Conservation (phyloP, 2,888 invertebrate genomes). For the Melinopterus prodromus region DNA sequence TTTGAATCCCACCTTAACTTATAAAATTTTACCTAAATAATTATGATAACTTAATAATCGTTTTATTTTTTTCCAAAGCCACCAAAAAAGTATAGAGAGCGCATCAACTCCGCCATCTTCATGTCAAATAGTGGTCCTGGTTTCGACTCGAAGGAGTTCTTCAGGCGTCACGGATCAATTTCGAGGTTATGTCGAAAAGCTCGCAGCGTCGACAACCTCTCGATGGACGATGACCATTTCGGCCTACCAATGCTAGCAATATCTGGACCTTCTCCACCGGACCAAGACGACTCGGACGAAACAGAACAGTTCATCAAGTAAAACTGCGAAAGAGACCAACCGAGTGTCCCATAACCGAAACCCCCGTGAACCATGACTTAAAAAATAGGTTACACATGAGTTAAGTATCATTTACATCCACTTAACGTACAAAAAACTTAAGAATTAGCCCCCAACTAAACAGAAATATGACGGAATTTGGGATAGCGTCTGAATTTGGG, state of each 20-base stretch:
- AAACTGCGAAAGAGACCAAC: background rate
- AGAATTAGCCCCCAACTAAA: too few relatives aligned
- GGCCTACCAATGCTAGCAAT: constrained; percentile 80
- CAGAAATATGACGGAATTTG: too few relatives aligned
- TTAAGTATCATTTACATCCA: too few relatives aligned
- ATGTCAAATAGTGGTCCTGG: constrained; percentile 78
- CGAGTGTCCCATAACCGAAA: background rate
- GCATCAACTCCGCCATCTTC: constrained; percentile 88
- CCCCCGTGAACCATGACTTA: background rate
- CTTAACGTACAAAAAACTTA: too few relatives aligned
- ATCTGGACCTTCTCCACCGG: constrained; percentile 82
- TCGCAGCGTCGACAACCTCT: constrained; percentile 76
- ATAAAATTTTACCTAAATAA: background rate
- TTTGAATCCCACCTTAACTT: too few relatives aligned
- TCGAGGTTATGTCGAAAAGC: constrained; percentile 83
- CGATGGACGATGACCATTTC: constrained; percentile 62
- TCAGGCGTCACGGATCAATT: constrained; percentile 81
- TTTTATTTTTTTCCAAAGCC: constrained; percentile 32
- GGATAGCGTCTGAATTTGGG: too few relatives aligned
- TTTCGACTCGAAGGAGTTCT: constrained; percentile 82
- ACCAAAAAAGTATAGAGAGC: constrained; percentile 65
- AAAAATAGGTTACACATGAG: background rate
- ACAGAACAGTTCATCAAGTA: constrained; percentile 43
- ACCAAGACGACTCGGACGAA: constrained; percentile 64
- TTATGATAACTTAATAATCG: background rate